Conservation (phyloP, 2,113 vertebrate genomes). For the Prunella himalayana region DNA sequence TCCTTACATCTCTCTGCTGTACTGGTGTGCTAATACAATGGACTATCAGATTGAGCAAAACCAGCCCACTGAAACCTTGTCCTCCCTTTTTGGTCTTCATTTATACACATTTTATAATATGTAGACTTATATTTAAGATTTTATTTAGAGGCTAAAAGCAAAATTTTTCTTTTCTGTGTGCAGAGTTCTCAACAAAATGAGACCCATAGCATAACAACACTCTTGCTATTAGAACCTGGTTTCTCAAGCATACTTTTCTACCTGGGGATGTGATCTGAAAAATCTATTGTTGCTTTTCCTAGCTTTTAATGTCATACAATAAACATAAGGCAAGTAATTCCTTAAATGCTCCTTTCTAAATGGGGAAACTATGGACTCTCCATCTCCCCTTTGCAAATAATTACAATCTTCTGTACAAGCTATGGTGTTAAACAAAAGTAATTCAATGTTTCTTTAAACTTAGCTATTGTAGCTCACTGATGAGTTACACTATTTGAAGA, state of each 20-base stretch:
- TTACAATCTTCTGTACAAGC: not conserved
- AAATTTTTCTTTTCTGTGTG: not conserved
- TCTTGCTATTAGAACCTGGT: not conserved
- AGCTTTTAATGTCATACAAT: not conserved
- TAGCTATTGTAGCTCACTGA: not conserved
- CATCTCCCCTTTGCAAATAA: not conserved
- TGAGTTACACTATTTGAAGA: not conserved
- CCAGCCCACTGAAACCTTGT: not conserved
- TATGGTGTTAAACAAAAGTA: not conserved
- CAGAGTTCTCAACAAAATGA: not conserved
- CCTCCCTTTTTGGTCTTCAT: not conserved
- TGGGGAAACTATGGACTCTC: not conserved
- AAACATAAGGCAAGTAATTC: not conserved
- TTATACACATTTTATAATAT: not conserved
- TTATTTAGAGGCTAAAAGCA: not conserved
- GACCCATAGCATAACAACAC: not conserved
- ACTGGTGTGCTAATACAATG: not conserved
- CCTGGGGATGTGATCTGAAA: not conserved
- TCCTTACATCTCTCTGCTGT: not conserved
- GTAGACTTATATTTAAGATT: not conserved
- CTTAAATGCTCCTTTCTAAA: not conserved
- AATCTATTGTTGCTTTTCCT: not conserved
- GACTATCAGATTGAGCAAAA: not conserved
- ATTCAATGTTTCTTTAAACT: not conserved
- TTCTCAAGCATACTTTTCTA: not conserved